Conservation (phyloP, 2,113 vertebrate genomes). For the Ictalurus furcatus region DNA sequence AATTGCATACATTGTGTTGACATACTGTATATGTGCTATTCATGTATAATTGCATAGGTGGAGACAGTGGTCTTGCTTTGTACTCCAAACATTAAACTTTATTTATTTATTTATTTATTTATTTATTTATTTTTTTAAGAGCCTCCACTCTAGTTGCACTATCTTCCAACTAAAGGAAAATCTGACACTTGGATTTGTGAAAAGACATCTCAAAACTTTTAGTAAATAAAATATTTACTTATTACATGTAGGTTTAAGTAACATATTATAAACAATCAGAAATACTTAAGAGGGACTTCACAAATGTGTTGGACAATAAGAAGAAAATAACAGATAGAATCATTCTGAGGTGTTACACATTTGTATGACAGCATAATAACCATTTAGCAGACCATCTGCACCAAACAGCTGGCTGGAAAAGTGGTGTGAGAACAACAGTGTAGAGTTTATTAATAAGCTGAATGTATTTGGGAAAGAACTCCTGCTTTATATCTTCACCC, state of each 20-base stretch:
- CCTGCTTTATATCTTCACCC: neutral
- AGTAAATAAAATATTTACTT: neutral
- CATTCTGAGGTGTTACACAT: neutral
- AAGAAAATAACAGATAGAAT: neutral
- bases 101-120: neutral
- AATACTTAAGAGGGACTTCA: neutral
- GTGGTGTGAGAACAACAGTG: slow-evolving; percentile 8
- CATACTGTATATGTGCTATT: no score
- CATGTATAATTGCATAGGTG: neutral
- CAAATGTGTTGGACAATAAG: neutral
- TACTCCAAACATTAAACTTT: neutral
- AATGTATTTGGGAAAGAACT: slow-evolving; percentile 2
- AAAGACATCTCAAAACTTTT: neutral
- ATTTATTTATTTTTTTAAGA: neutral
- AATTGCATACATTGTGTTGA: neutral
- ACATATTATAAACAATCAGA: neutral
- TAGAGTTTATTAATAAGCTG: slow-evolving; percentile 1
- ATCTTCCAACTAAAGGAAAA: neutral
- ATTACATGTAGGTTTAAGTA: neutral
- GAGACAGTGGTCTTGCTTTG: neutral
- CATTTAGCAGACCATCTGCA: slow-evolving; percentile 33
- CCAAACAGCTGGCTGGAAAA: slow-evolving; percentile 22
- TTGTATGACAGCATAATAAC: neutral
- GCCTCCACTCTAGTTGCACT: neutral
- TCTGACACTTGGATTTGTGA: neutral